Evolutionary conservation across 1,140 invertebrate genomes (phyloP).

Genomic region (Leguminivora glycinivorella): DNA sequence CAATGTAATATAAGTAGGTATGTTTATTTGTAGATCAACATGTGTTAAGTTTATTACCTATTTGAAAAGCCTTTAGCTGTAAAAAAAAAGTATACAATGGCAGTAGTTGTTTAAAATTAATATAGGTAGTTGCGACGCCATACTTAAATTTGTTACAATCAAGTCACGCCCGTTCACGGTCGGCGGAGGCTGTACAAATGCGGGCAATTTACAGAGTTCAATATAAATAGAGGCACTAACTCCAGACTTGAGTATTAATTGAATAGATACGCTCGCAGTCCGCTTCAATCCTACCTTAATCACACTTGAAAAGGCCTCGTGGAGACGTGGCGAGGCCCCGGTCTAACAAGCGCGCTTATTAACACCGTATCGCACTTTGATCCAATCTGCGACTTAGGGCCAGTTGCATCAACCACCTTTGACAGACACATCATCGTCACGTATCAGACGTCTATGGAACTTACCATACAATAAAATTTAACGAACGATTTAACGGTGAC

Average conservation of each 20-base stretch:
- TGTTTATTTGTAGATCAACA: too few species aligned
- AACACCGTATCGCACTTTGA: conserved; percentile 66
- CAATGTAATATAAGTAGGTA: too few species aligned
- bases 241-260: conserved; percentile 69
- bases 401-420: too few species aligned
- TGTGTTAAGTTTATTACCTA: too few species aligned
- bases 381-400: conserved; percentile 39
- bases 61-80: too few species aligned
- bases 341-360: conserved; percentile 52
- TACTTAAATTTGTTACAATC: conserved; percentile 55
- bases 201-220: conserved; percentile 59
- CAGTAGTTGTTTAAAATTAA: conserved; percentile 15
- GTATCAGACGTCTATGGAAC: too few species aligned
- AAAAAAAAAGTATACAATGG: too few species aligned
- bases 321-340: conserved; percentile 43
- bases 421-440: too few species aligned
- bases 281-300: conserved; percentile 69
- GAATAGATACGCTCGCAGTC: conserved; percentile 71
- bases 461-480: too few species aligned
- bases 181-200: conserved; percentile 53
- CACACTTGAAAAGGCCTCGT: conserved; percentile 68
- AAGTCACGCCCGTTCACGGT: conserved; percentile 44
- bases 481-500: too few species aligned
- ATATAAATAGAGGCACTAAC: conserved; percentile 64
- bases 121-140: conserved; percentile 37